Evolutionary conservation across 2,797 vertebrate genomes (phyloP).

Genomic region (Pelochelys cantorii): DNA sequence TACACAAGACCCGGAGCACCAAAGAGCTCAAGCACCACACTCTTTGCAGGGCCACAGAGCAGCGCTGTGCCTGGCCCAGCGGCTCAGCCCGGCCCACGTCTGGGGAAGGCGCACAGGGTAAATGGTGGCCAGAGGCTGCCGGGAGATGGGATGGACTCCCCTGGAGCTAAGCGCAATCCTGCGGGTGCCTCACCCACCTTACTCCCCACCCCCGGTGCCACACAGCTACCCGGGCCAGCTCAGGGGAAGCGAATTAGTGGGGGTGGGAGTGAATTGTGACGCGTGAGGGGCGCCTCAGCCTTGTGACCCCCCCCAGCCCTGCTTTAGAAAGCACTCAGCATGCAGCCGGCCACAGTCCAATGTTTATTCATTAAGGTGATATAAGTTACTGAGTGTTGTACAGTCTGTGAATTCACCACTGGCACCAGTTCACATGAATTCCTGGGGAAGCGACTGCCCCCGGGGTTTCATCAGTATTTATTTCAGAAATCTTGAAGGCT

Average conservation of each 20-base stretch:
- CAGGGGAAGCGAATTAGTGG: no score
- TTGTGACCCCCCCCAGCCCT: not conserved
- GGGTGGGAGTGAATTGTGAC: no score
- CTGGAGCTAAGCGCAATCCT: not conserved
- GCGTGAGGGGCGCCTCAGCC: not conserved
- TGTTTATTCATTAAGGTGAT: conserved; percentile 84
- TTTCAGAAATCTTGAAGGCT: conserved; percentile 73
- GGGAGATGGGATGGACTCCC: not conserved
- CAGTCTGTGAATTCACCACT: conserved; percentile 77
- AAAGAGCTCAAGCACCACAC: not conserved
- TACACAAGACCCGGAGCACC: not conserved
- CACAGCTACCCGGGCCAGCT: not conserved
- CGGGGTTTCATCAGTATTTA: conserved; percentile 31
- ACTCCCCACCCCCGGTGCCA: no score
- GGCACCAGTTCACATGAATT: conserved; percentile 65
- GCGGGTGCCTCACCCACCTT: not conserved
- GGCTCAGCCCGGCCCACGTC: not conserved
- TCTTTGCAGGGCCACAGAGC: not conserved
- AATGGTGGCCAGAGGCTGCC: not conserved
- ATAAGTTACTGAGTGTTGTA: conserved; percentile 79
- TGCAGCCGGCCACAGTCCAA: conserved; percentile 77
- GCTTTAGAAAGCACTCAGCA: conserved; percentile 52
- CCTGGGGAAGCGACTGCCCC: conserved; percentile 68
- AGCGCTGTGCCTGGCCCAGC: no score
- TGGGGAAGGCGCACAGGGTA: not conserved